A percentile compares a stretch with the other conserved stretches of the same genome.
Conservation (phyloP, 1,140 invertebrate genomes). For the Zaprionus gabonicus region DNA sequence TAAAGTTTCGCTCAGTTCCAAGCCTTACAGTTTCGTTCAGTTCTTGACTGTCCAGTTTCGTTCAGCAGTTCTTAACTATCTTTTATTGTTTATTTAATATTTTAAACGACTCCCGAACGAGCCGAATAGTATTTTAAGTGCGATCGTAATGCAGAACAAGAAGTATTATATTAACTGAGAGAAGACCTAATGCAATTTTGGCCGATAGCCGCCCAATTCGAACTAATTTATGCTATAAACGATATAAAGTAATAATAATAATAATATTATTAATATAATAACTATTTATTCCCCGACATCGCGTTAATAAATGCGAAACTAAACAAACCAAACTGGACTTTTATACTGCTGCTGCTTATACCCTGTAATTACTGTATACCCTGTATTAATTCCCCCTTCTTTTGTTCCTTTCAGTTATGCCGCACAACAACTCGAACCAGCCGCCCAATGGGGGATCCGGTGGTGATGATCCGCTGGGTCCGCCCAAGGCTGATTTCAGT, state of each 20-base stretch:
- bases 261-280: constrained; percentile 40
- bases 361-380: background rate
- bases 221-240: constrained; percentile 50
- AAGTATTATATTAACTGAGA: constrained; percentile 56
- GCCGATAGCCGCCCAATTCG: constrained; percentile 55
- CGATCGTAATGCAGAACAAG: constrained; percentile 17
- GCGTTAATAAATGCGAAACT: constrained; percentile 34
- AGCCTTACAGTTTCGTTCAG: too few relatives aligned
- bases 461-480: constrained; percentile 87
- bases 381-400: background rate
- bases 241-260: constrained; percentile 14
- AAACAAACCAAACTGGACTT: background rate
- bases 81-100: too few relatives aligned
- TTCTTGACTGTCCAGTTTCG: too few relatives aligned
- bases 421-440: constrained; percentile 69
- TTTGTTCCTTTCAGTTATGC: constrained; percentile 56
- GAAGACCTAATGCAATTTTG: constrained; percentile 72
- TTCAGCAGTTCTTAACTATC: too few relatives aligned
- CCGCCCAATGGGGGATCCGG: constrained; percentile 35
- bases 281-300: constrained; percentile 51
- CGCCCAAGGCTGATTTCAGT: constrained; percentile 92
- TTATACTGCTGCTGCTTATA: too few relatives aligned
- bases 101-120: constrained; percentile 5
- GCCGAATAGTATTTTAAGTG: constrained; percentile 44
- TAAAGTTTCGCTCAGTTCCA: too few relatives aligned